Conservation (phyloP, 1,140 invertebrate species). For the Copidosoma floridanum region DNA sequence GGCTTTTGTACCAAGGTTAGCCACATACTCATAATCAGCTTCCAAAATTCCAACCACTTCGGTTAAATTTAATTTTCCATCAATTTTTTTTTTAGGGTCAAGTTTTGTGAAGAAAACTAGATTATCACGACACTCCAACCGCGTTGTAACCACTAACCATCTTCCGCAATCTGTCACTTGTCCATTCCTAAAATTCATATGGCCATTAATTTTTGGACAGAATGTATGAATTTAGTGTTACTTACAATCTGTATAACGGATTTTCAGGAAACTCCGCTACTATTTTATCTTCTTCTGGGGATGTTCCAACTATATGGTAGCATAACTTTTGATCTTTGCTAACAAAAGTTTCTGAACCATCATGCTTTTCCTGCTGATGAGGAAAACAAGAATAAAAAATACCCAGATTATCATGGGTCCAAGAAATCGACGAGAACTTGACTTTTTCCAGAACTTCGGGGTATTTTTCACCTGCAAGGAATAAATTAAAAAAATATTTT, state of each 20-base stretch:
- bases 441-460: conserved; percentile 86
- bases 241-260: conserved; percentile 89
- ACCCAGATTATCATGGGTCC: conserved; percentile 94
- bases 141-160: conserved; percentile 78
- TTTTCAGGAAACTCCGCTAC: conserved; percentile 90
- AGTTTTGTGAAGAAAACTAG: conserved; percentile 81
- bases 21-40: conserved; percentile 93
- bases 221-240: no score
- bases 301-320: conserved; percentile 86
- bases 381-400: conserved; percentile 84
- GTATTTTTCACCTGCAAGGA: conserved; percentile 73
- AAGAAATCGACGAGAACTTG: conserved; percentile 87
- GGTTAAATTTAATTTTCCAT: conserved; percentile 65
- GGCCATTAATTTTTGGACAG: conserved; percentile 9
- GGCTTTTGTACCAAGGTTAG: conserved; percentile 80
- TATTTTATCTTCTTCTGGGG: conserved; percentile 85
- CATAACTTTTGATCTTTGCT: conserved; percentile 91
- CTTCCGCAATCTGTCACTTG: conserved; percentile 87
- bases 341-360: conserved; percentile 86
- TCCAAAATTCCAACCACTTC: conserved; percentile 87
- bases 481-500: conserved; percentile 7
- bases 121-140: conserved; percentile 86
- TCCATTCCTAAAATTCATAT: conserved; percentile 62
- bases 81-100: conserved; percentile 61
- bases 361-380: conserved; percentile 75